A percentile compares a stretch with the other conserved stretches of the same genome.
These are phyloP conservation scores for Aphelinus atriplicis DNA, from an alignment of 1,140 invertebrate genomes.

Conservation along the genomic window DNA sequence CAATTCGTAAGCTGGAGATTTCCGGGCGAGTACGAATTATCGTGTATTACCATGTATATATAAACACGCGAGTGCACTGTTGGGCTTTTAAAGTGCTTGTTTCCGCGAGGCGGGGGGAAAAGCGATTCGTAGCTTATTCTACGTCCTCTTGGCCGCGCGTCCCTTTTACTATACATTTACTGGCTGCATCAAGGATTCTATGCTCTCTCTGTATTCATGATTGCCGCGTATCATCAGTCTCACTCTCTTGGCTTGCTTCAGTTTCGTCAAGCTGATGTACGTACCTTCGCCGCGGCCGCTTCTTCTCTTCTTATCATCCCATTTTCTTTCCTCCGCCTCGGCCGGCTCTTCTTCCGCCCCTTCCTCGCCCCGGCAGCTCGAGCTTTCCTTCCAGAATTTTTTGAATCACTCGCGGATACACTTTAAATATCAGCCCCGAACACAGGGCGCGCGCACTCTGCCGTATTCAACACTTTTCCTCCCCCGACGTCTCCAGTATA, in stretches of 20 bases:
- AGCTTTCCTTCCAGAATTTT: too few relatives aligned
- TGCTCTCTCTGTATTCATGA: slow-evolving; percentile 32
- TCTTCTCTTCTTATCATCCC: slow-evolving; percentile 23
- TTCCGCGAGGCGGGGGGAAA: too few relatives aligned
- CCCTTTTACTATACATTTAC: too few relatives aligned
- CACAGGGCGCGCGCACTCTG: not conserved
- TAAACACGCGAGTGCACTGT: too few relatives aligned
- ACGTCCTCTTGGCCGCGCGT: too few relatives aligned
- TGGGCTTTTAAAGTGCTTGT: too few relatives aligned
- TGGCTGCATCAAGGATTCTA: slow-evolving; percentile 1
- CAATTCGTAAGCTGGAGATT: too few relatives aligned
- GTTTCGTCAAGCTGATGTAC: slow-evolving; percentile 33
- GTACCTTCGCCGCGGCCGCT: slow-evolving; percentile 10
- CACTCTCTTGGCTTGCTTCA: slow-evolving; percentile 27
- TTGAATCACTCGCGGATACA: not conserved
- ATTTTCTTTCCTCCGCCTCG: slow-evolving; percentile 28
- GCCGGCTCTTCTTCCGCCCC: not conserved
- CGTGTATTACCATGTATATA: too few relatives aligned
- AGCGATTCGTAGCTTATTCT: too few relatives aligned
- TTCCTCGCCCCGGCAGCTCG: not conserved
- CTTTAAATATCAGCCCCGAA: not conserved
- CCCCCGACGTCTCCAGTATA: too few relatives aligned
- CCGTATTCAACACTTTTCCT: not conserved
- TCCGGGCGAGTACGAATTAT: too few relatives aligned
- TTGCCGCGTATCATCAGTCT: slow-evolving; percentile 21